Evolutionary conservation across 2,888 invertebrate genomes (phyloP).

Genomic region (Drosophila vallismaia): DNA sequence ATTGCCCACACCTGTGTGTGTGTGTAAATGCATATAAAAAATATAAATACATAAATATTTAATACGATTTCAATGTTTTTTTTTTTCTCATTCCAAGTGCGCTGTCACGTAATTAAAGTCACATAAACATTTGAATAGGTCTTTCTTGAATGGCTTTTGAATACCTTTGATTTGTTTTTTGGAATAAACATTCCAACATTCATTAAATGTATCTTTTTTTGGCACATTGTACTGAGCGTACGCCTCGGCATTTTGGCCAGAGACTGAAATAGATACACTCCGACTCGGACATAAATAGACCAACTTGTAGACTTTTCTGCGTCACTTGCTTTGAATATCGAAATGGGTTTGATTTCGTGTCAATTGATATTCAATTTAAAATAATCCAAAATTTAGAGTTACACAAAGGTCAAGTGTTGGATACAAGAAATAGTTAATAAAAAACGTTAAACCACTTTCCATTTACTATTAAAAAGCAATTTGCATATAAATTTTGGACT

Average conservation of each 20-base stretch:
- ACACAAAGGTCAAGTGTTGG: neutral
- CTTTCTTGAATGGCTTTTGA: slow-evolving; percentile 38
- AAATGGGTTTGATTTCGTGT: slow-evolving; percentile 18
- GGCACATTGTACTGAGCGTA: slow-evolving; percentile 26
- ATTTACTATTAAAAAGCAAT: neutral
- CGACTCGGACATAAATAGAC: slow-evolving; percentile 26
- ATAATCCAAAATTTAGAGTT: neutral
- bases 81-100: slow-evolving; percentile 49
- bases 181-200: too few species aligned
- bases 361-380: slow-evolving; percentile 2
- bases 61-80: slow-evolving; percentile 67
- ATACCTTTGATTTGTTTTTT: slow-evolving; percentile 22
- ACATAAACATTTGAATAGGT: slow-evolving; percentile 58
- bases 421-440: too few species aligned
- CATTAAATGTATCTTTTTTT: slow-evolving; percentile 30
- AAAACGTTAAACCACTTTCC: neutral
- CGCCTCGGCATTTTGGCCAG: slow-evolving; percentile 40
- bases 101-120: slow-evolving; percentile 77
- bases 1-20: slow-evolving; percentile 25
- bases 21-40: slow-evolving; percentile 26
- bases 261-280: slow-evolving; percentile 34
- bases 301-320: slow-evolving; percentile 9
- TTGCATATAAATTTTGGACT: neutral
- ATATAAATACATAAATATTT: slow-evolving; percentile 57
- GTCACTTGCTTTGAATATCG: slow-evolving; percentile 39